Conservation (phyloP, 1,140 invertebrate genomes). For the Caerostris extrusa region DNA sequence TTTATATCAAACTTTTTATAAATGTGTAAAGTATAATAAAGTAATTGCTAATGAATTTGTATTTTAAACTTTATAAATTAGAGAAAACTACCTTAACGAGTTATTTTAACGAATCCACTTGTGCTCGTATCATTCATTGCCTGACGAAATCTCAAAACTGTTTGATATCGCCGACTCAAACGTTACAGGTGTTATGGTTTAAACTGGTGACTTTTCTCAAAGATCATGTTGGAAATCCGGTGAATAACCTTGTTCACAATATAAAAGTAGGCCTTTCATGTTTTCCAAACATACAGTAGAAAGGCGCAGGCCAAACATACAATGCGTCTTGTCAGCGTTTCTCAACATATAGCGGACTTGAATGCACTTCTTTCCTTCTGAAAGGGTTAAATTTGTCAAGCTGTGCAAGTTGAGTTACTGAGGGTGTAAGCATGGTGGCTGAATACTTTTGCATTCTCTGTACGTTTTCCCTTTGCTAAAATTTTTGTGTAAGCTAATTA, state of each 20-base stretch:
- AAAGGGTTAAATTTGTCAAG: slow-evolving; percentile 67
- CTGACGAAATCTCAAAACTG: too few species aligned
- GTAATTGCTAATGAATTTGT: too few species aligned
- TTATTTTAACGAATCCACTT: too few species aligned
- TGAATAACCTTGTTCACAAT: neutral
- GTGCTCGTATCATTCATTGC: too few species aligned
- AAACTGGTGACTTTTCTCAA: neutral
- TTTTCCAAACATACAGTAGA: neutral
- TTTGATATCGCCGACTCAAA: neutral
- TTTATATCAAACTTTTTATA: too few species aligned
- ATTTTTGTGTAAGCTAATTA: too few species aligned
- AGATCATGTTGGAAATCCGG: neutral
- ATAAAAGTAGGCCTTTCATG: neutral
- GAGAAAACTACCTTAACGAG: too few species aligned
- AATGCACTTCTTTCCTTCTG: neutral
- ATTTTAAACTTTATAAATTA: too few species aligned
- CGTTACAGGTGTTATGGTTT: slow-evolving; percentile 15
- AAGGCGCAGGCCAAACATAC: too few species aligned
- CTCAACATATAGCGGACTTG: neutral
- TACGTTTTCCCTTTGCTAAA: too few species aligned
- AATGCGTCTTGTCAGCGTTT: neutral
- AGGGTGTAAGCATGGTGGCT: neutral
- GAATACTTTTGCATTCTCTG: too few species aligned
- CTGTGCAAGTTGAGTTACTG: neutral
- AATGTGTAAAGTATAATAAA: too few species aligned